Base-by-base conservation (phyloP, 2,113 vertebrate genomes). In the Myocastor coypus region DNA sequence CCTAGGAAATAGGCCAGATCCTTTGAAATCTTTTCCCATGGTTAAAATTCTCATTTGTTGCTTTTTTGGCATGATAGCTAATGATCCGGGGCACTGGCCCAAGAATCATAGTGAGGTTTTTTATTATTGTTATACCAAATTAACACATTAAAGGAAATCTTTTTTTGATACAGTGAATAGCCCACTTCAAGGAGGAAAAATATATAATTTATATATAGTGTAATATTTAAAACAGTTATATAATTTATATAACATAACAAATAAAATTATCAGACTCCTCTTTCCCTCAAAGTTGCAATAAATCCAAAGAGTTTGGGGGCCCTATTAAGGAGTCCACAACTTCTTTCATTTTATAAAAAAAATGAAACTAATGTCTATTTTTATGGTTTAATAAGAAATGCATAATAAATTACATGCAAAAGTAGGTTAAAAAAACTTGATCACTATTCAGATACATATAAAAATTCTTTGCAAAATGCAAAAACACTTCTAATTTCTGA, bases 61-160 rank as follows among this genome's bases (percentile, higher is more conserved):
- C 22, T 63, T 59, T 95, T 96, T 94, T 94, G 92, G 91, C 89
- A 55, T 66, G 59, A 78, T 84, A n/a, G 40, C 77, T 84, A 91
- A 59, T 96, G 59, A 94, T 97, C 89, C 96, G 64, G 64, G 84
- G 42, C 92, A 90, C 37, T 89, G 69, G 32, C 20, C 94, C 95
- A 94, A 94, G 95, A 95, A 37, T 83, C 75, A 94, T 16, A 94
- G 20, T 13, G 34, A n/a, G 1, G 77, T 77, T 83, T 30, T 80
- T 83, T 63, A 50, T 83, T 24, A 3, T 83, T 77, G 50, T 89
- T 96, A 66, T 8, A 96, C 59, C 11, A 69, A 83, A 83, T 94
- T 83, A 94, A 95, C 61, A 89, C 95, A 93, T 92, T 87, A 95
- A 52, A 97, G 87, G 69, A 96, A 97, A 89, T 59, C 0, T 40